These are phyloP conservation scores for Parnassius apollo DNA, from an alignment of 2,888 invertebrate species.

Conservation along the genomic window DNA sequence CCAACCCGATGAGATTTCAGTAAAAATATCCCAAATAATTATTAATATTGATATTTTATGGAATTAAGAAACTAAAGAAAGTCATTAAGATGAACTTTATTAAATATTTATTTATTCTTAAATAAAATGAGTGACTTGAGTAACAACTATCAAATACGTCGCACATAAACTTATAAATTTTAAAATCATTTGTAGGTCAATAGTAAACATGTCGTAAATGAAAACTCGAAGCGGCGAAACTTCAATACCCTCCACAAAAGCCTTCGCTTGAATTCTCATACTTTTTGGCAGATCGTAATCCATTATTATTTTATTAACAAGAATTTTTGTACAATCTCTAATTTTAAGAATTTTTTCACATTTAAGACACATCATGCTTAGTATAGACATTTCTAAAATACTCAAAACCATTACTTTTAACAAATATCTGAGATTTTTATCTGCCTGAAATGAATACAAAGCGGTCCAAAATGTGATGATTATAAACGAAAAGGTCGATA, in stretches of 20 bases:
- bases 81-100: too few relatives aligned
- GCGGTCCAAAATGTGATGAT: constrained; percentile 55
- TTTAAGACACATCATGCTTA: constrained; percentile 47
- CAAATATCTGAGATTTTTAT: constrained; percentile 38
- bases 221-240: constrained; percentile 48
- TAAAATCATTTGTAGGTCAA: constrained; percentile 59
- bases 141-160: constrained; percentile 62
- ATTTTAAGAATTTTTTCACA: constrained; percentile 47
- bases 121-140: constrained; percentile 55
- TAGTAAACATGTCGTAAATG: constrained; percentile 58
- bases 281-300: constrained; percentile 55
- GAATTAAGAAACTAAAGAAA: too few relatives aligned
- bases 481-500: constrained; percentile 50
- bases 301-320: constrained; percentile 62
- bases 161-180: constrained; percentile 64
- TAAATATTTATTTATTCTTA: background rate
- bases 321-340: constrained; percentile 50
- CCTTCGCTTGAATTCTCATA: constrained; percentile 59
- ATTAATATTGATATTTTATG: too few relatives aligned
- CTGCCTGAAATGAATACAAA: constrained; percentile 44
- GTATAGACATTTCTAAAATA: constrained; percentile 40
- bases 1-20: too few relatives aligned
- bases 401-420: constrained; percentile 48
- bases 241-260: constrained; percentile 58
- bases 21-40: too few relatives aligned